Evolutionary conservation across 2,888 invertebrate species (phyloP).

Genomic region (Hedychridium roseum): DNA sequence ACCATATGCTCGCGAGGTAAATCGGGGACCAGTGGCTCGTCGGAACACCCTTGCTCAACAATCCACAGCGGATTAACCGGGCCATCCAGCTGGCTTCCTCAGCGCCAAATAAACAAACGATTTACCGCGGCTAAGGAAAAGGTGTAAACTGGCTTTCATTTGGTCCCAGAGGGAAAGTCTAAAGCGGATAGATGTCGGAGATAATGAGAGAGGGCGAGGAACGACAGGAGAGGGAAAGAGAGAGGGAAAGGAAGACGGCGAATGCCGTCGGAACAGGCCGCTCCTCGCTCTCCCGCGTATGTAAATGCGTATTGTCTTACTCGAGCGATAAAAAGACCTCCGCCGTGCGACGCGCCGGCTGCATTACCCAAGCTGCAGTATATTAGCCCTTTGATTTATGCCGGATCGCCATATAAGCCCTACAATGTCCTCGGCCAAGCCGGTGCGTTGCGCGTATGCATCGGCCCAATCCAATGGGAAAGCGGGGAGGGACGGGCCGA

Average conservation of each 20-base stretch:
- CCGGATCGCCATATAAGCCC: conserved; percentile 59
- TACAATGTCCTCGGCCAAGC: conserved; percentile 45
- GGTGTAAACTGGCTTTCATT: too few species aligned
- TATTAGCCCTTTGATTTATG: conserved; percentile 63
- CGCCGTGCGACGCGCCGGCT: conserved; percentile 44
- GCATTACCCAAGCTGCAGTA: conserved; percentile 54
- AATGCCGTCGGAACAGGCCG: background rate
- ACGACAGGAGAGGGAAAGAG: conserved; percentile 7
- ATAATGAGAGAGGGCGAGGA: too few species aligned
- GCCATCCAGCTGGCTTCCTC: too few species aligned
- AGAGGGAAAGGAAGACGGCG: conserved; percentile 5
- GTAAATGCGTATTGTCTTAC: conserved; percentile 62
- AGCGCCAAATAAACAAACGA: too few species aligned
- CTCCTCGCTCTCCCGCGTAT: conserved; percentile 45
- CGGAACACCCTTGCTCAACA: too few species aligned
- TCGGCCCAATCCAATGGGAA: conserved; percentile 21
- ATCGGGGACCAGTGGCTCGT: too few species aligned
- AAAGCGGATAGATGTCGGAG: too few species aligned
- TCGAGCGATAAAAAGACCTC: conserved; percentile 58
- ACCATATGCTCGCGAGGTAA: conserved; percentile 45
- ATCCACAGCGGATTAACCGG: too few species aligned
- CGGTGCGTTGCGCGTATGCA: conserved; percentile 22
- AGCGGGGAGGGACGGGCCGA: conserved; percentile 13
- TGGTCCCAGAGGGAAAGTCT: too few species aligned
- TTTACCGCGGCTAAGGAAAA: too few species aligned